Base-by-base conservation (phyloP, 2,888 invertebrate species). In the Eupelmus urozonus region DNA sequence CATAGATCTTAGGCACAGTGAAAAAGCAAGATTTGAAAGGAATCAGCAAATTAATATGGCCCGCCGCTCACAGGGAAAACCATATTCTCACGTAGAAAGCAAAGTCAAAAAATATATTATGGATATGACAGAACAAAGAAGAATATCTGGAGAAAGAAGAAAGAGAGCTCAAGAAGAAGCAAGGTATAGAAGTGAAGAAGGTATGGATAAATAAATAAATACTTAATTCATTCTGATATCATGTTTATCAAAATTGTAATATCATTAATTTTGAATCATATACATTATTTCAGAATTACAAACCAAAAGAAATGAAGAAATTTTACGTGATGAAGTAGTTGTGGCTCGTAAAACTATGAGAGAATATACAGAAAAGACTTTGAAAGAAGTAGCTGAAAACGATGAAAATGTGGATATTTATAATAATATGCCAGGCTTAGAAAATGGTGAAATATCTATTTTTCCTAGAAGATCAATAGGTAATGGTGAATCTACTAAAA, bases 81-180 rank as follows among this genome's bases (percentile, higher is more conserved):
- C 65, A 59, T 89, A 86, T 80, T 83, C 82, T 23, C 82, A 88
- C 65, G 83, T 88, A 23, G 78, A 85, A 76, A 89, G 88, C 74
- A 88, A 87, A 84, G 88, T 89, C 0, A 88, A 85, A 78, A 82
- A 80, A 18, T 89, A 89, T 53, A 89, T 89, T 55, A 80, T 80
- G 27, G 82, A 83, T 23, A 82, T 85, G 57, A 80, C 83, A 59
- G 82, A 83, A 29, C 84, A 82, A 70, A 81, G 75, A 51, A 72
- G 81, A 70, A 78, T 81, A 11, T 84, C 83, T 55, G 69, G 66
- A 51, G 80, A 81, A 69, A 79, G 70, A 20, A 69, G 80, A 18
- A 82, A 78, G 63, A 76, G 75, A 65, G 49, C 62, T 42, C 67
- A 72, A 75, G 73, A 77, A 20, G 74, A 74, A 70, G 69, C 53